Evolutionary conservation across 2,888 invertebrate species (phyloP).

Genomic region (Cancer borealis): DNA sequence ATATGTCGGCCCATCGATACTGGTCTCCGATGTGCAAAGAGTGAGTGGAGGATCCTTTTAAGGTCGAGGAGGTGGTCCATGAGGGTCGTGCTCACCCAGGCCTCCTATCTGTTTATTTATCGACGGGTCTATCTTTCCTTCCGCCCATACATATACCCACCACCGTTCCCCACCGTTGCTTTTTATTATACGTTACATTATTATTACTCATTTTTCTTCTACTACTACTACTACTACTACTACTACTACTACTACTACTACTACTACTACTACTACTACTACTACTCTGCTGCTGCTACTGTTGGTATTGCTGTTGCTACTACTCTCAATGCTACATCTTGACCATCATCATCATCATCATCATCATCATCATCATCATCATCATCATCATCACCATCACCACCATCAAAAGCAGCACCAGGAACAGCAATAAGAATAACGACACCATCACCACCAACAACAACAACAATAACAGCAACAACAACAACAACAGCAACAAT

Average conservation of each 20-base stretch:
- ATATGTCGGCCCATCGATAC: neutral
- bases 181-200: neutral
- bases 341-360: too few species aligned
- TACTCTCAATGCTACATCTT: neutral
- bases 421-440: neutral
- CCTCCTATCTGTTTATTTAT: conserved; percentile 18
- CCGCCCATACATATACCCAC: neutral
- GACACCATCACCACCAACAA: neutral
- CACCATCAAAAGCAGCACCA: neutral
- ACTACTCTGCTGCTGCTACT: neutral
- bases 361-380: neutral
- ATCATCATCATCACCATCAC: neutral
- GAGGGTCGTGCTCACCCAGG: neutral
- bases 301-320: neutral
- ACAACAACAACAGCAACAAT: neutral
- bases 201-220: neutral
- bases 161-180: neutral
- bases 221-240: neutral
- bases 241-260: neutral
- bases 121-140: conserved; percentile 36
- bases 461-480: neutral
- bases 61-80: neutral
- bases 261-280: neutral
- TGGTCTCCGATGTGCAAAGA: neutral
- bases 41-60: conserved; percentile 9